These are phyloP conservation scores for Zootoca vivipara DNA, from an alignment of 2,113 vertebrate genomes.

Conservation along the genomic window DNA sequence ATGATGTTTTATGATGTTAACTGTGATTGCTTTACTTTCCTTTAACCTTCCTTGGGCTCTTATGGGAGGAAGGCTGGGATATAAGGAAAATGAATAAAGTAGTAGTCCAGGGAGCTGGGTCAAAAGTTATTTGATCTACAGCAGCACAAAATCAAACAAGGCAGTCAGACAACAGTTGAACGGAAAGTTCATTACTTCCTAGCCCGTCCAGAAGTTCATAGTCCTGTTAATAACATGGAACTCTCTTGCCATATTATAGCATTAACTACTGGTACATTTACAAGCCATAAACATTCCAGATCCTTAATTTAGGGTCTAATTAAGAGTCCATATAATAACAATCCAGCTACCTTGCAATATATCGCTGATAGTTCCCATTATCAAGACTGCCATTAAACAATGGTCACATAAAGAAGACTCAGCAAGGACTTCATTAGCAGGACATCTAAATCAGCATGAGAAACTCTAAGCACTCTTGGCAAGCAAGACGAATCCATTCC, in stretches of 20 bases:
- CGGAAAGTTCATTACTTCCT: not conserved
- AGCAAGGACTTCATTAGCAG: conserved; percentile 23
- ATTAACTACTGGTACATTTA: not conserved
- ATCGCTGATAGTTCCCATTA: conserved; percentile 13
- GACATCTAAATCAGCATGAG: conserved; percentile 14
- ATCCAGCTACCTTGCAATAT: conserved; percentile 33
- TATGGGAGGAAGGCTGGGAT: too few relatives aligned
- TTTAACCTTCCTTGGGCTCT: too few relatives aligned
- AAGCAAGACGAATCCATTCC: not conserved
- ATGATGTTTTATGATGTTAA: too few relatives aligned
- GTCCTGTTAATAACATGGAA: conserved; percentile 18
- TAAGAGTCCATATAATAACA: conserved; percentile 41
- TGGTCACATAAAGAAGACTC: conserved; percentile 21
- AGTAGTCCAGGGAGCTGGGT: not conserved
- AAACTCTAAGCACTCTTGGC: not conserved
- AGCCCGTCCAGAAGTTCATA: not conserved
- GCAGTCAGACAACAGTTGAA: rapidly evolving
- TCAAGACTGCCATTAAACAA: conserved; percentile 38
- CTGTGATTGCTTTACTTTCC: too few relatives aligned
- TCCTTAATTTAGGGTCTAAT: conserved; percentile 33
- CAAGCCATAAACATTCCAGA: conserved; percentile 16
- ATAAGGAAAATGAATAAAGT: too few relatives aligned
- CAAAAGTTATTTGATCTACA: not conserved
- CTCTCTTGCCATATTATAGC: conserved; percentile 1
- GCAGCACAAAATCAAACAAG: not conserved